phyloP scores from a whole-genome alignment of 2,888 invertebrate genomes.

The Dorcus parallelipipedus region DNA sequence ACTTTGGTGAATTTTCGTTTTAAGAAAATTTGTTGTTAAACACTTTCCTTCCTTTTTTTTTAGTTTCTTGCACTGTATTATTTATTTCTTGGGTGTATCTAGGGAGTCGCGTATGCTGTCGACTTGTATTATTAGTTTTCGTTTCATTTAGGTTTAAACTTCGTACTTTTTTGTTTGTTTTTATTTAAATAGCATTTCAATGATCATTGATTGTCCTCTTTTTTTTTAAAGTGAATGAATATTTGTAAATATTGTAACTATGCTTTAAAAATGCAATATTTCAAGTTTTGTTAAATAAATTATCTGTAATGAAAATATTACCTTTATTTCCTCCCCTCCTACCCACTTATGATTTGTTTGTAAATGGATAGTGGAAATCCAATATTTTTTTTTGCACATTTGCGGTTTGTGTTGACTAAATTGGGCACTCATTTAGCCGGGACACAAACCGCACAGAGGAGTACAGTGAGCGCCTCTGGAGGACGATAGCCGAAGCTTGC shows the following conservation, averaged over 20 bases:
- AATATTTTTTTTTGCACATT: no score
- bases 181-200: background rate
- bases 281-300: conserved; percentile 14
- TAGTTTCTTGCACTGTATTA: background rate
- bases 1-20: background rate
- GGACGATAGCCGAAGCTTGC: no score
- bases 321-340: no score
- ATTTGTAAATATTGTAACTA: conserved; percentile 12
- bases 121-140: background rate
- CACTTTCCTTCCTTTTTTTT: background rate
- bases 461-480: no score
- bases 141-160: background rate
- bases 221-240: background rate
- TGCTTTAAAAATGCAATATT: conserved; percentile 11
- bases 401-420: no score
- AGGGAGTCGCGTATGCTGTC: no score
- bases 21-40: background rate
- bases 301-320: background rate
- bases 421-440: no score
- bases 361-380: no score
- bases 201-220: background rate
- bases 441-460: no score
- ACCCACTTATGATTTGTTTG: no score
- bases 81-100: background rate
- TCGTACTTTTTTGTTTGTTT: background rate